A percentile compares a stretch with the other conserved stretches of the same genome.
These are phyloP conservation scores for Paralichthys olivaceus DNA, from an alignment of 2,113 vertebrate genomes.

Conservation along the genomic window DNA sequence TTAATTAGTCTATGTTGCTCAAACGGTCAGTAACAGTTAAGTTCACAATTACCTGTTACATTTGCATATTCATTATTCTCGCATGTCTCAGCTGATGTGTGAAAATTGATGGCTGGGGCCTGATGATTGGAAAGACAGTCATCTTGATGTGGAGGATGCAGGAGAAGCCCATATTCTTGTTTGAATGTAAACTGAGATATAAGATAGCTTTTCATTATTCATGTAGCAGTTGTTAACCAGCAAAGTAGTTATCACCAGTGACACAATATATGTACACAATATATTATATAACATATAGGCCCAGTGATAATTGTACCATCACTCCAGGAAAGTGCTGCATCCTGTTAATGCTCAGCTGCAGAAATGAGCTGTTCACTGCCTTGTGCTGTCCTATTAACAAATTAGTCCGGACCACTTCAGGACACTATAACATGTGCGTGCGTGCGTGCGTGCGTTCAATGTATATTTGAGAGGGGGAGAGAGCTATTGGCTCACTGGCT, in stretches of 20 bases:
- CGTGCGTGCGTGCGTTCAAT: not conserved
- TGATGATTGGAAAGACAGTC: not conserved
- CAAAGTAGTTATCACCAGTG: not conserved
- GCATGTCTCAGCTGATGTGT: not conserved
- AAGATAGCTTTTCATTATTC: not conserved
- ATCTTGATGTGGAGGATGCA: not conserved
- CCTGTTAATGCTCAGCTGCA: not conserved
- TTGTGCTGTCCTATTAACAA: constrained; percentile 2
- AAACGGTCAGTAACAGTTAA: not conserved
- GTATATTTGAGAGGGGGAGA: not conserved
- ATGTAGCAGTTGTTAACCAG: not conserved
- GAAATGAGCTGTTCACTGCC: not conserved
- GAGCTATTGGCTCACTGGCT: constrained; percentile 20
- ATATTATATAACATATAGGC: not conserved
- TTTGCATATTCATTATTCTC: not conserved
- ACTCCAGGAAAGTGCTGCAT: not conserved
- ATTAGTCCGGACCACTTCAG: not conserved
- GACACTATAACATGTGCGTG: not conserved
- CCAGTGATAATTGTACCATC: not conserved
- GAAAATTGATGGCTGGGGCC: not conserved
- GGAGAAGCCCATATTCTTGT: not conserved
- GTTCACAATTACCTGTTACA: too few relatives aligned
- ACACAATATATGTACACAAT: not conserved
- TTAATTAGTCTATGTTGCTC: constrained; percentile 21
- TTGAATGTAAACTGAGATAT: not conserved